A percentile compares a stretch with the other conserved stretches of the same genome.
phyloP scores from a whole-genome alignment of 35 echinoderm and acorn worm genomes.

The Ptychodera flava region DNA sequence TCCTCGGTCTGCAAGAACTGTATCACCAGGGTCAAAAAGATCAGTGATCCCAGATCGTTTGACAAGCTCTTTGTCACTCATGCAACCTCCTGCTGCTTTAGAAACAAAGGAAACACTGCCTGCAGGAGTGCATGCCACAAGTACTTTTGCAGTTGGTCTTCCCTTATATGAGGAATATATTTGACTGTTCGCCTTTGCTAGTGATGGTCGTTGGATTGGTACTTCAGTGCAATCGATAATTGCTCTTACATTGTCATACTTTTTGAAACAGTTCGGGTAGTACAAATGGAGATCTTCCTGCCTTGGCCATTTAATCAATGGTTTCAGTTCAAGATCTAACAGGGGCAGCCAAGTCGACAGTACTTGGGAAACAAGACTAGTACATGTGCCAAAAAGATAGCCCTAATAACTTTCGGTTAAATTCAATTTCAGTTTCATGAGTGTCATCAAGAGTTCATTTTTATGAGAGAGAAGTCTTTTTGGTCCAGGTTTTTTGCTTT shows the following conservation, averaged over 20 bases:
- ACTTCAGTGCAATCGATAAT: constrained; percentile 86
- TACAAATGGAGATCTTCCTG: constrained; percentile 47
- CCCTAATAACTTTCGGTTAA: constrained; percentile 45
- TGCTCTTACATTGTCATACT: constrained; percentile 55
- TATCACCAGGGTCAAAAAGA: constrained; percentile 56
- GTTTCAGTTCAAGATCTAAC: constrained; percentile 41
- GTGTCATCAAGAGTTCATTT: constrained; percentile 38
- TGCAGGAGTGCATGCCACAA: constrained; percentile 60
- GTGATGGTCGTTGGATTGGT: constrained; percentile 43
- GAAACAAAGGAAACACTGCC: constrained; percentile 66
- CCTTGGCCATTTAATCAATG: constrained; percentile 59
- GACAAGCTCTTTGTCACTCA: constrained; percentile 52
- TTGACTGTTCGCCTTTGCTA: constrained; percentile 44
- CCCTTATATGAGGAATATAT: constrained; percentile 78
- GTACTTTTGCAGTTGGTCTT: constrained; percentile 43
- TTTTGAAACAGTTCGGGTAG: constrained; percentile 58
- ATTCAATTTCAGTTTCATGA: constrained; percentile 75
- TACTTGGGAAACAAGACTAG: constrained; percentile 58
- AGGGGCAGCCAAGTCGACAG: constrained; percentile 76
- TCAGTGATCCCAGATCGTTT: constrained; percentile 44
- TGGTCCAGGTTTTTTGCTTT: constrained; percentile 30
- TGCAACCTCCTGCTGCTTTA: constrained; percentile 56
- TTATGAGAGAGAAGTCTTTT: constrained; percentile 25
- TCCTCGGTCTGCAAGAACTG: constrained; percentile 62
- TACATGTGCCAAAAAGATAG: constrained; percentile 50